Percentiles rank a stretch among this genome's conserved stretches.
Conservation (phyloP, 2,888 invertebrate species). For the Synergus itoensis region DNA sequence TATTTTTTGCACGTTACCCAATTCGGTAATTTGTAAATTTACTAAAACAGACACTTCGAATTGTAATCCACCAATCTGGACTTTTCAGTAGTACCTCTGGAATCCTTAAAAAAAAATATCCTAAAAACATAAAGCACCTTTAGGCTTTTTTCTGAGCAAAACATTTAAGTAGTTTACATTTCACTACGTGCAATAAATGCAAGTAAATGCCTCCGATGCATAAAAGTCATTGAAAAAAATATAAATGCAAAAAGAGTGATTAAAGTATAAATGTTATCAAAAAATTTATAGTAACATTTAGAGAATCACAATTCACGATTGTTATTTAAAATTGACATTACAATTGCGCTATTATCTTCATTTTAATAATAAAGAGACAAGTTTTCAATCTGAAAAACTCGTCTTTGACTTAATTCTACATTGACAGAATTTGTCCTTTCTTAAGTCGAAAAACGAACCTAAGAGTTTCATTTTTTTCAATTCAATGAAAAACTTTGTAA, state of each 20-base stretch:
- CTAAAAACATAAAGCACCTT: conserved; percentile 29
- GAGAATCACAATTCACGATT: conserved; percentile 27
- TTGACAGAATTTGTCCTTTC: background rate
- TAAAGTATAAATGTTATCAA: background rate
- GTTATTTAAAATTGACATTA: conserved; percentile 39
- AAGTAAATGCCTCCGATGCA: conserved; percentile 14
- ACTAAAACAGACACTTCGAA: background rate
- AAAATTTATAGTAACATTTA: conserved; percentile 8
- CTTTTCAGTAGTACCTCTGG: conserved; percentile 16
- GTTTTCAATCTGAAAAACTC: background rate
- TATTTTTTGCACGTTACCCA: background rate
- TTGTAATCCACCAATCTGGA: background rate
- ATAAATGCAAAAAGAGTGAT: conserved; percentile 23
- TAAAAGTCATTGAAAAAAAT: background rate
- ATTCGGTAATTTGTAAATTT: background rate
- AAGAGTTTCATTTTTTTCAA: background rate
- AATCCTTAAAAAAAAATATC: conserved; percentile 3
- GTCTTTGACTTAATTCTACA: background rate
- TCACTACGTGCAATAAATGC: conserved; percentile 15
- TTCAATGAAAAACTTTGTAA: background rate
- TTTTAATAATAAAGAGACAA: background rate
- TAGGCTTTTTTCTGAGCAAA: conserved; percentile 22
- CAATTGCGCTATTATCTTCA: conserved; percentile 32
- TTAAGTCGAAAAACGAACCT: background rate
- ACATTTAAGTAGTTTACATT: conserved; percentile 18